Percentiles rank a stretch among this genome's conserved stretches.
These are phyloP conservation scores for Griposia aprilina DNA, from an alignment of 2,888 invertebrate genomes.

Conservation along the genomic window DNA sequence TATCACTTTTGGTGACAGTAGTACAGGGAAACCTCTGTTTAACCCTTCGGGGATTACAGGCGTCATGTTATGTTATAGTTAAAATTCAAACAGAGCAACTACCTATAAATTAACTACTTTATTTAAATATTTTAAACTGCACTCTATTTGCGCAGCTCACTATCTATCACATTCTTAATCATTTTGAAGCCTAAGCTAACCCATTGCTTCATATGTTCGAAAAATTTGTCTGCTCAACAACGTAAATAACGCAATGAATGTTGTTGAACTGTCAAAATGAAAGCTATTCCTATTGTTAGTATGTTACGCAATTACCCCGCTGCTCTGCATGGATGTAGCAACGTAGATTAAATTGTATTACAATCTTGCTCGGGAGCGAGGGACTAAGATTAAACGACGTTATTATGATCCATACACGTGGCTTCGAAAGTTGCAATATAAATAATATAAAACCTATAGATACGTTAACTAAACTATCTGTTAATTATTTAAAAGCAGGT, in stretches of 20 bases:
- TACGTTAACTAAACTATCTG: neutral
- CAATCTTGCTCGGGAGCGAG: neutral
- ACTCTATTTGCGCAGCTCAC: neutral
- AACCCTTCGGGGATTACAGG: no score
- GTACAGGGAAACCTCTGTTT: no score
- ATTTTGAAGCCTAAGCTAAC: no score
- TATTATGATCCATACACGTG: slow-evolving; percentile 19
- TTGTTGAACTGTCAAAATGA: no score
- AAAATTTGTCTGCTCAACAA: no score
- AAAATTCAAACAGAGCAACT: neutral
- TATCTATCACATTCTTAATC: no score
- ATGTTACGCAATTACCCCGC: no score
- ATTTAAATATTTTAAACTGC: neutral
- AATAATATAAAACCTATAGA: neutral
- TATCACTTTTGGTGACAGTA: no score
- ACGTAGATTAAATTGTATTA: slow-evolving; percentile 12
- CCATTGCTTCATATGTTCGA: no score
- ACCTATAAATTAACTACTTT: neutral
- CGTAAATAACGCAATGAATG: no score
- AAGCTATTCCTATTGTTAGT: no score
- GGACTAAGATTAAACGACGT: slow-evolving; percentile 20
- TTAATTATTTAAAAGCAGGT: neutral
- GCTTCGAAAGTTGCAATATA: slow-evolving; percentile 15
- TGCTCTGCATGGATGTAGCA: neutral
- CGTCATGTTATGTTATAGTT: neutral